phyloP scores from a whole-genome alignment of 92 coral and sea anemone genomes.

The Zoanthus sociatus region DNA sequence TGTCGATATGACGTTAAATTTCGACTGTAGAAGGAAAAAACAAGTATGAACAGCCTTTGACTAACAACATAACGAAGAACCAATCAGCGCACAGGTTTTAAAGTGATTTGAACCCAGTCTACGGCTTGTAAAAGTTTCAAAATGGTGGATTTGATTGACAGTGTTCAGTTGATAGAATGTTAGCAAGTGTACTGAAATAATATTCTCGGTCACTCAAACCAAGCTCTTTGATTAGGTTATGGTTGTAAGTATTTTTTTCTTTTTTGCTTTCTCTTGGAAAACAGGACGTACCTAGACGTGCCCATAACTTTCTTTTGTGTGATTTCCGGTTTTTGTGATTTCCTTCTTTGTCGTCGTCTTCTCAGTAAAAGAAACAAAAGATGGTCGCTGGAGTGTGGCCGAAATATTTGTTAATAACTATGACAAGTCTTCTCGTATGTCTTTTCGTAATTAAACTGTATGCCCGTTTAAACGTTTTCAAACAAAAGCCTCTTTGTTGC shows the following conservation, averaged over 20 bases:
- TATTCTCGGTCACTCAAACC: conserved; percentile 54
- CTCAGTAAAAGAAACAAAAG: conserved; percentile 32
- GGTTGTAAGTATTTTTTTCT: conserved; percentile 33
- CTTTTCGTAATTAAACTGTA: no score
- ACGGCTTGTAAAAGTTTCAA: neutral
- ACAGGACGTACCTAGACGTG: conserved; percentile 25
- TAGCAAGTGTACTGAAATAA: conserved; percentile 45
- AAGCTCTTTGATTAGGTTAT: conserved; percentile 54
- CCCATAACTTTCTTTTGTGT: conserved; percentile 34
- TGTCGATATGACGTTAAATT: conserved; percentile 42
- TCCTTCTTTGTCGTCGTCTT: conserved; percentile 39
- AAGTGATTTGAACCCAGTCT: neutral
- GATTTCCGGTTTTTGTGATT: neutral
- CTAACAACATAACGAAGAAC: conserved; percentile 50
- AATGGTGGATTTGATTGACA: no score
- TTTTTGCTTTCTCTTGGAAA: conserved; percentile 44
- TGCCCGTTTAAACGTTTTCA: no score
- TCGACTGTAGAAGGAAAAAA: conserved; percentile 10
- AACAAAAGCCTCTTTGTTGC: no score
- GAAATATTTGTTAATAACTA: no score
- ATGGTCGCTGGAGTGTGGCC: no score
- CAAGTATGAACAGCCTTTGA: conserved; percentile 54
- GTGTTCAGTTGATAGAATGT: neutral
- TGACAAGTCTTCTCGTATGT: no score
- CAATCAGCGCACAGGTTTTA: conserved; percentile 28